phyloP scores from a whole-genome alignment of 1,140 invertebrate species.

The Drosophila chauvacae region DNA sequence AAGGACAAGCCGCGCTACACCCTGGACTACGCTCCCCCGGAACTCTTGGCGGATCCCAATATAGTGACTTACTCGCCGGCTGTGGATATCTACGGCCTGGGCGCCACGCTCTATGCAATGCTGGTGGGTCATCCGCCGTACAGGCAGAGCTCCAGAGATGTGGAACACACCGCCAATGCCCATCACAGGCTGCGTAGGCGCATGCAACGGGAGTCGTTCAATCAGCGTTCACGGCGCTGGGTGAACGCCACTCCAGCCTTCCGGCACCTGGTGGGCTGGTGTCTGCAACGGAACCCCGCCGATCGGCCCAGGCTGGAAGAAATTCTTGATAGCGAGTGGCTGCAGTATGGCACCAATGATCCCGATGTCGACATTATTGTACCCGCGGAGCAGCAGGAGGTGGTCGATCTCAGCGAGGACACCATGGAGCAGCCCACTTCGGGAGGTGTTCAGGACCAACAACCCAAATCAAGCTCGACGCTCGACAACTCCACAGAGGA shows the following conservation, averaged over 20 bases:
- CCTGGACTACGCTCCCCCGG: conserved; percentile 94
- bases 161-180: conserved; percentile 29
- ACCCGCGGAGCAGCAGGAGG: conserved; percentile 29
- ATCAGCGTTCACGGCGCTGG: conserved; percentile 87
- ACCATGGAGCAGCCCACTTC: conserved; percentile 38
- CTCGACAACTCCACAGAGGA: conserved; percentile 6
- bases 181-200: conserved; percentile 60
- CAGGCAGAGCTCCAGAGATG: conserved; percentile 68
- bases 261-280: conserved; percentile 90
- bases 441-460: conserved; percentile 8
- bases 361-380: conserved; percentile 49
- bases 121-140: conserved; percentile 92
- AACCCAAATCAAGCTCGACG: background rate
- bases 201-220: conserved; percentile 59
- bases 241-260: conserved; percentile 88
- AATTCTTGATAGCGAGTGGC: conserved; percentile 88
- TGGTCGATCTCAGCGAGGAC: conserved; percentile 66
- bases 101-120: conserved; percentile 95
- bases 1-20: conserved; percentile 95
- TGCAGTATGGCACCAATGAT: conserved; percentile 76
- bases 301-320: conserved; percentile 89
- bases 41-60: conserved; percentile 88
- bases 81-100: conserved; percentile 96
- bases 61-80: conserved; percentile 91
- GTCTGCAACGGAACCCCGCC: conserved; percentile 91